Evolutionary conservation across 1,140 invertebrate genomes (phyloP), one percentile per base, ranked within the genome.

Genomic region (Cherax destructor): DNA sequence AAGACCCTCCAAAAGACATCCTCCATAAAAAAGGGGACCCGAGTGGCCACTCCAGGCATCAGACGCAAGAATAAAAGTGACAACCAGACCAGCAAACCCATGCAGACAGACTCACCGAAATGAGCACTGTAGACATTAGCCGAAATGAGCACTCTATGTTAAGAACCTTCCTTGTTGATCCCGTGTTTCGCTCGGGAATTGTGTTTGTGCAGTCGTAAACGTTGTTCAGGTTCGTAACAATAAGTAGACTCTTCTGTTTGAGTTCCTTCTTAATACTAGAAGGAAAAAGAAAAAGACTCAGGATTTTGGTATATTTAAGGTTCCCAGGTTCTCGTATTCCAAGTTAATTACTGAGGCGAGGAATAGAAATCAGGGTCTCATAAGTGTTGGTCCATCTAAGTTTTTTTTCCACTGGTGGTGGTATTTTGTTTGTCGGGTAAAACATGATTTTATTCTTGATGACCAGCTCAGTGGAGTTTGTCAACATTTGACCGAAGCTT

Each of bases 31-130:
- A 83, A 65, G 16, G 49, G 59, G 47, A 41, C 24, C 4, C 81
- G 81, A 6, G 81, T 83, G 30, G 81, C 81, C 24, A 83, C 81
- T 2, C 81, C 81, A 11, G 81, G 59, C 24, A 65, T 83, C 30
- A 83, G 59, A 47, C 49, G 81, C 13, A 83, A 83, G 81, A 56
- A 47, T 47, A 18, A 50, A 16, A 41, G 49, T 5, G 81, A 83
- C 9, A 69, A 65, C 81, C 81, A 69, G 56, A 69, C 81, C 81
- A 83, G 30, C 30, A 24, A 56, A 41, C 16, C 61, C 21, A 69
- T 52, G 69, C 81, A 69, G 21, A 65, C 81, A 69, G 59, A 83
- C 81, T 49, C 59, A 47, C 41, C 81, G 30, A 30, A 69, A 4
- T 41, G 24, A 79, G 47, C 30, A 41, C 30, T 41, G 30, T 10